Evolutionary conservation across 2,888 invertebrate species (phyloP).

Genomic region (Metallyticus violacea): DNA sequence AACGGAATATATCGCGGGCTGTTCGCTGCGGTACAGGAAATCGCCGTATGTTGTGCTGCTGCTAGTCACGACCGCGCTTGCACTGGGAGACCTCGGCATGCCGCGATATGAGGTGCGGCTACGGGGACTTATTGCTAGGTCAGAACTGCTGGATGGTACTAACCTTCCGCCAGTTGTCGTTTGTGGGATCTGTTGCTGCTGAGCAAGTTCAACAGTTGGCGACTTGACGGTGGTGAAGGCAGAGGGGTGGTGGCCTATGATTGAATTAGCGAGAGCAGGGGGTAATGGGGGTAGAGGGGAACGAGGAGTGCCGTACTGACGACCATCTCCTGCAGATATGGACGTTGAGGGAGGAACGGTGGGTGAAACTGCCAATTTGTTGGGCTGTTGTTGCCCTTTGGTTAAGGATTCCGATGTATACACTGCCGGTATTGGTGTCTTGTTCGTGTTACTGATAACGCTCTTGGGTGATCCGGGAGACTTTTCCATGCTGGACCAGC

Average conservation of each 20-base stretch:
- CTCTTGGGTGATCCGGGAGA: slow-evolving; percentile 78
- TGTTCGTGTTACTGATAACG: slow-evolving; percentile 42
- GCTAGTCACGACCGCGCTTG: slow-evolving; percentile 37
- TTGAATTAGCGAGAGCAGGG: slow-evolving; percentile 1
- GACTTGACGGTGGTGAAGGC: slow-evolving; percentile 56
- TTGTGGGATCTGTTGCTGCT: slow-evolving; percentile 32
- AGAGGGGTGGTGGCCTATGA: slow-evolving; percentile 47
- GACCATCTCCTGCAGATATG: slow-evolving; percentile 23
- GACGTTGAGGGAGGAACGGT: slow-evolving; percentile 9
- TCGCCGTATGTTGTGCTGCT: slow-evolving; percentile 44
- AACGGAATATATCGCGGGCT: slow-evolving; percentile 71
- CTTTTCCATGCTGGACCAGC: slow-evolving; percentile 81
- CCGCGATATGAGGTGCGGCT: slow-evolving; percentile 43
- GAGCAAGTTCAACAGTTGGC: slow-evolving; percentile 45
- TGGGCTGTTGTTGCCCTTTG: not conserved
- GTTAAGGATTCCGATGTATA: slow-evolving; percentile 26
- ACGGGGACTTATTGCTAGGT: slow-evolving; percentile 53
- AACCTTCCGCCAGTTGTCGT: slow-evolving; percentile 47
- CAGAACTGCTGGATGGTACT: slow-evolving; percentile 53
- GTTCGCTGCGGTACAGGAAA: slow-evolving; percentile 51
- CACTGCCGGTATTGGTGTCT: slow-evolving; percentile 40
- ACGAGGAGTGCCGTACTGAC: not conserved
- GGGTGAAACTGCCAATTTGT: not conserved
- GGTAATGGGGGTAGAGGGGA: slow-evolving; percentile 42
- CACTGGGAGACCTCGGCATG: slow-evolving; percentile 14